phyloP scores from a whole-genome alignment of 2,797 vertebrate species.

The Periophthalmus magnuspinnatus region DNA sequence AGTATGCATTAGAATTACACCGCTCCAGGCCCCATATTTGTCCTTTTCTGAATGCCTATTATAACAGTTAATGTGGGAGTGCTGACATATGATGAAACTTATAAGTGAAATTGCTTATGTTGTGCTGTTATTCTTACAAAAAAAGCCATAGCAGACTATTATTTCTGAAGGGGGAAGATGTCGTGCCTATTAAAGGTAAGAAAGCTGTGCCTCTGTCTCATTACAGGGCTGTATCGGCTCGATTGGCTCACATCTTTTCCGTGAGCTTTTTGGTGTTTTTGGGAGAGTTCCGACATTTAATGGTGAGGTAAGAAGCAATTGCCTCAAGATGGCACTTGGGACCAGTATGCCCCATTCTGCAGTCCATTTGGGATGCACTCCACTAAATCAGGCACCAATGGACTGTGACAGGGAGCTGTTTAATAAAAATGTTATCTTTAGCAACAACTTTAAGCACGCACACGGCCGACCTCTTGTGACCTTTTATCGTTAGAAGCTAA shows the following conservation, averaged over 20 bases:
- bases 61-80: constrained; percentile 6
- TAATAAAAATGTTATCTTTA: constrained; percentile 1
- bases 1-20: constrained; percentile 12
- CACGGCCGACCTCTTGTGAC: not conserved
- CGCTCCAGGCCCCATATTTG: constrained; percentile 8
- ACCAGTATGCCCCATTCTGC: constrained; percentile 5
- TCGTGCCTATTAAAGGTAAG: not conserved
- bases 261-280: constrained; percentile 5
- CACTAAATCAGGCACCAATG: constrained; percentile 4
- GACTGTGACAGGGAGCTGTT: not conserved
- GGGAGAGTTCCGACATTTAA: constrained; percentile 3
- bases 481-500: not conserved
- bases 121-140: constrained; percentile 10
- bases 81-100: constrained; percentile 12
- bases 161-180: not conserved
- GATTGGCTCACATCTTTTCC: not conserved
- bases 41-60: constrained; percentile 13
- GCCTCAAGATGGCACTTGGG: constrained; percentile 3
- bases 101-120: constrained; percentile 4
- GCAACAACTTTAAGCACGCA: not conserved
- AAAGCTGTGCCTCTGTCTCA: constrained; percentile 4
- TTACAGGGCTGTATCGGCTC: constrained; percentile 2
- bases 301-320: constrained; percentile 2
- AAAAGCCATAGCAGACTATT: not conserved
- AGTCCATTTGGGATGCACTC: constrained; percentile 8